Conservation (phyloP, 2,888 invertebrate genomes). For the Drosophila cognata region DNA sequence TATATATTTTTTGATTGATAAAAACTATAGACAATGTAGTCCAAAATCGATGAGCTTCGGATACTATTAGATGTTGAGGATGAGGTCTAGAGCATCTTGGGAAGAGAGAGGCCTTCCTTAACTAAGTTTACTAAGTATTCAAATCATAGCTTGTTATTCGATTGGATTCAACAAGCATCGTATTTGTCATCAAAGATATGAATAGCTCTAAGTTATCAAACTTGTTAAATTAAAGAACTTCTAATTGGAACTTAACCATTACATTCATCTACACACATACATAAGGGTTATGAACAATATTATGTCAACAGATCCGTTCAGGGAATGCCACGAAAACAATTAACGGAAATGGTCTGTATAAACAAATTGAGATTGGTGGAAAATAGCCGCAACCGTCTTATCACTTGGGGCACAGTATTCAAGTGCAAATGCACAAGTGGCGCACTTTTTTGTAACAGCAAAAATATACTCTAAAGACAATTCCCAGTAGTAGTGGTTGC, state of each 20-base stretch:
- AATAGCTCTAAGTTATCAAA: background rate
- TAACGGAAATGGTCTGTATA: conserved; percentile 55
- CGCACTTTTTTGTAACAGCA: conserved; percentile 38
- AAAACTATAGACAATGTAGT: background rate
- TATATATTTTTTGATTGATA: background rate
- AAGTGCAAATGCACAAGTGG: conserved; percentile 74
- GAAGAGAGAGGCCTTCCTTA: background rate
- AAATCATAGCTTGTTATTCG: background rate
- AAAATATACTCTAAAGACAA: conserved; percentile 20
- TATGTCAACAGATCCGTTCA: conserved; percentile 1
- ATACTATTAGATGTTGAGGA: background rate
- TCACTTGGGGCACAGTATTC: conserved; percentile 61
- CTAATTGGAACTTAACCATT: background rate
- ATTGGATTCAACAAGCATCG: background rate
- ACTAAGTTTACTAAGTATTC: background rate
- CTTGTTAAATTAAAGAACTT: background rate
- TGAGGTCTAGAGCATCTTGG: background rate
- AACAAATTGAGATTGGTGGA: conserved; percentile 69
- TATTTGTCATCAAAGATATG: background rate
- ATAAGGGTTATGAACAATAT: conserved; percentile 5
- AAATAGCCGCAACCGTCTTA: conserved; percentile 39
- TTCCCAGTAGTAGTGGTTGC: conserved; percentile 33
- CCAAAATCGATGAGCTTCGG: background rate
- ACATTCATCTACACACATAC: background rate
- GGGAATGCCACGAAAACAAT: conserved; percentile 34